phyloP scores from a whole-genome alignment of 2,888 invertebrate genomes.

The Panzeria rudis region DNA sequence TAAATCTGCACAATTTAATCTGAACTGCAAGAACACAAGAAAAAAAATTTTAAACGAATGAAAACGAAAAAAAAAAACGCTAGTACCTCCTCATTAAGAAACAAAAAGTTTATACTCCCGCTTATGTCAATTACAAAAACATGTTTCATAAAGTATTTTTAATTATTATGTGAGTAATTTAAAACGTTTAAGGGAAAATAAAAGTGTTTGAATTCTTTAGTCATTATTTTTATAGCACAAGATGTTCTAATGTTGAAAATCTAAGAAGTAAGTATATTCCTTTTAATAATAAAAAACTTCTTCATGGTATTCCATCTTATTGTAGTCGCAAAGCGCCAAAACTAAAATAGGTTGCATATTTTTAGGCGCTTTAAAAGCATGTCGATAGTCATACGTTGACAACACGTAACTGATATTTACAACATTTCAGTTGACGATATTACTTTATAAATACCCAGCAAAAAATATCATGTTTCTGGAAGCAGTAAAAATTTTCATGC shows the following conservation, averaged over 20 bases:
- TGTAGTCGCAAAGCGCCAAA: too few species aligned
- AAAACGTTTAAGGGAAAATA: background rate
- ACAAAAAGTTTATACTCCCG: constrained; percentile 6
- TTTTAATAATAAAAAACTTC: too few species aligned
- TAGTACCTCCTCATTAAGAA: constrained; percentile 31
- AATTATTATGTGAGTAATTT: background rate
- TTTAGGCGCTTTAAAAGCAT: background rate
- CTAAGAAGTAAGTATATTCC: too few species aligned
- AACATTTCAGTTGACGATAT: too few species aligned
- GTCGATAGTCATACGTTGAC: too few species aligned
- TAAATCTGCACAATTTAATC: constrained; percentile 64
- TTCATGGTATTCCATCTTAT: too few species aligned
- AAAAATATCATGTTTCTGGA: too few species aligned
- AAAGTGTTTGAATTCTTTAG: background rate
- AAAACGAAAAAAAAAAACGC: constrained; percentile 16
- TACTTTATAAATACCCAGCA: too few species aligned
- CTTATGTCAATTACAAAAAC: background rate
- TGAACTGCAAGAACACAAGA: constrained; percentile 19
- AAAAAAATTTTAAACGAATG: background rate
- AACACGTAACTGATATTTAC: too few species aligned
- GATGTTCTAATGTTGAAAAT: background rate
- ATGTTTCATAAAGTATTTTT: constrained; percentile 8
- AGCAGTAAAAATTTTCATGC: too few species aligned
- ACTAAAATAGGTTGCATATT: background rate
- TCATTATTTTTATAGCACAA: background rate